Percentiles rank a stretch among this genome's conserved stretches.
Conservation (phyloP, 1,140 invertebrate genomes). For the Hyles euphorbiae region DNA sequence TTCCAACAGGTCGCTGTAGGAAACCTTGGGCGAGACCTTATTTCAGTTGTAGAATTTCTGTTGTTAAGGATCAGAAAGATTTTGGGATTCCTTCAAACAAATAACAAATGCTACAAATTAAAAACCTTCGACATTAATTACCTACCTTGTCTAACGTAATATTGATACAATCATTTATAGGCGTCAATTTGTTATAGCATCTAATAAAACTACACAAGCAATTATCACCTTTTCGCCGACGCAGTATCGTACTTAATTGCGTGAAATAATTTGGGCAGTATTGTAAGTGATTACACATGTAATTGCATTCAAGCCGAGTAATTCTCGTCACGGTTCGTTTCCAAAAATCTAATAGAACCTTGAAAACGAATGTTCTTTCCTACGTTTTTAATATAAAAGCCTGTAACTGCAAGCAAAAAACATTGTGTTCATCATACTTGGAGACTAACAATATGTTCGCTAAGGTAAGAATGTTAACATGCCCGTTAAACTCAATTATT, state of each 20-base stretch:
- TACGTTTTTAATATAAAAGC: constrained; percentile 29
- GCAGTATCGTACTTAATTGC: constrained; percentile 3
- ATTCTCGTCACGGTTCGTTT: constrained; percentile 28
- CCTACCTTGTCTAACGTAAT: background rate
- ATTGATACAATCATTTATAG: constrained; percentile 2
- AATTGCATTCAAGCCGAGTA: constrained; percentile 21
- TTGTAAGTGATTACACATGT: constrained; percentile 15
- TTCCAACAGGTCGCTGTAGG: too few species aligned
- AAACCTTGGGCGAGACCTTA: too few species aligned
- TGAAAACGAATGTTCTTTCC: constrained; percentile 27
- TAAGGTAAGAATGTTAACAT: constrained; percentile 21
- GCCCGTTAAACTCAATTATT: background rate
- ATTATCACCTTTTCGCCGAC: background rate
- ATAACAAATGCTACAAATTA: too few species aligned
- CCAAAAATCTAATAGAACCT: constrained; percentile 26
- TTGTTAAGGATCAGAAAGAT: too few species aligned
- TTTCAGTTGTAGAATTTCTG: too few species aligned
- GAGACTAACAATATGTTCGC: constrained; percentile 27
- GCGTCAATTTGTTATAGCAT: constrained; percentile 10
- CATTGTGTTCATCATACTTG: constrained; percentile 27
- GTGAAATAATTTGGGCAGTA: background rate
- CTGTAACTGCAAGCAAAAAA: constrained; percentile 20
- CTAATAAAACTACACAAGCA: background rate
- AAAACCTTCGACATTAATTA: too few species aligned
- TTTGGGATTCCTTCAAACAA: too few species aligned